Evolutionary conservation across 1,140 invertebrate species (phyloP).

Genomic region (Laodelphax striatellus): DNA sequence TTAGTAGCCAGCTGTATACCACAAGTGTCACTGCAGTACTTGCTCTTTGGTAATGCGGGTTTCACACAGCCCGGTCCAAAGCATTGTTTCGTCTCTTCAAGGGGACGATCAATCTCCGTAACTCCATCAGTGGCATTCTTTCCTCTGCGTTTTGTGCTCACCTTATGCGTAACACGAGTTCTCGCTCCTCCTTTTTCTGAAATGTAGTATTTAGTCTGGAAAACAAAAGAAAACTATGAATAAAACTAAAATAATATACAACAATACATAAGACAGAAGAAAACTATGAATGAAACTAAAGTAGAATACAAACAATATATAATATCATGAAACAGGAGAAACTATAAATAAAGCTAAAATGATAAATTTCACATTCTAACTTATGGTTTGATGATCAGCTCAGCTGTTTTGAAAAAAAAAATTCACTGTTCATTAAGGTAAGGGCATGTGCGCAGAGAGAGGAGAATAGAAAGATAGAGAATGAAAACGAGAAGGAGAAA

Average conservation of each 20-base stretch:
- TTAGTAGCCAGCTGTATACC: constrained; percentile 83
- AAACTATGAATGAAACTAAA: not conserved
- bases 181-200: not conserved
- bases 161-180: no score
- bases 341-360: no score
- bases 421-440: no score
- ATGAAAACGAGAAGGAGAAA: no score
- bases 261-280: not conserved
- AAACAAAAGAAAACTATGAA: not conserved
- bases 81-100: constrained; percentile 52
- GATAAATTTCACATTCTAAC: no score
- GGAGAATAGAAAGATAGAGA: no score
- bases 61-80: constrained; percentile 79
- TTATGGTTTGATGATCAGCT: no score
- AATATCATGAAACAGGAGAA: no score
- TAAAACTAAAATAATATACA: not conserved
- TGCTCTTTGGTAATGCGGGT: constrained; percentile 67
- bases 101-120: constrained; percentile 34
- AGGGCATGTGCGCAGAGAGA: no score
- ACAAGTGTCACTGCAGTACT: constrained; percentile 92
- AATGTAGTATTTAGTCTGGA: constrained; percentile 22
- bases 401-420: no score
- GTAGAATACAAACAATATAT: no score
- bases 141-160: not conserved
- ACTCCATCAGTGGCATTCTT: constrained; percentile 35